Base-by-base conservation (phyloP, 2,888 invertebrate genomes). In the Selenia dentaria region DNA sequence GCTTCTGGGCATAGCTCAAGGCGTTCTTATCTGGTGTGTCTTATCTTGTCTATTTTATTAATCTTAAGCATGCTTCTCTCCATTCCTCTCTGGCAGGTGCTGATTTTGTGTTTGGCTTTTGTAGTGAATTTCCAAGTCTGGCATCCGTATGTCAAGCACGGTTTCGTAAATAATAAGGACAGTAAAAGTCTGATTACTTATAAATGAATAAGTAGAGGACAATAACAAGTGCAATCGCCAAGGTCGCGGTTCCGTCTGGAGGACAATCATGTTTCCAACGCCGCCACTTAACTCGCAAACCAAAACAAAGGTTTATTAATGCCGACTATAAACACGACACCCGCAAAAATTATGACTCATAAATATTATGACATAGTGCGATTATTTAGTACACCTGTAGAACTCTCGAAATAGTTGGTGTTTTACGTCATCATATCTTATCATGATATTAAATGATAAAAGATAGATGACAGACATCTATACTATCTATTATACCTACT, bases 241-340 rank as follows among this genome's bases (percentile, higher is more conserved):
- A 72, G 71, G 72, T 70, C 69, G 54, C 51, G 62, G 54, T 59
- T 59, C 59, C 54, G 71, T 70, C 70, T 70, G 62, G 70, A 71
- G 70, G 67, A 67, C 65, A 67, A 62, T 66, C 67, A 64, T 64
- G 59, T 62, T 57, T 51, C 53, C 54, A 56, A 52, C 55, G 40
- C 36, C 57, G 45, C 53, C 54, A 54, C 64, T 61, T 63, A 51
- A 36, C 36, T 47, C 52, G 43, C 58, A 63, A 59, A 54, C 59
- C 57, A 59, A 67, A 63, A 66, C 62, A 69, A 63, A 59, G 48
- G 41, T 55, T 48, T 46, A 50, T 50, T 44, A 36, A 42, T 42
- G 39, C 54, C 6, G 39, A 41, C 43, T 51, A 49, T 58, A 42
- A 54, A 50, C 50, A 51, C 45, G 39, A 48, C 44, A 49, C 42